Base-by-base conservation (phyloP, 2,113 vertebrate species). In the Chunga burmeisteri region DNA sequence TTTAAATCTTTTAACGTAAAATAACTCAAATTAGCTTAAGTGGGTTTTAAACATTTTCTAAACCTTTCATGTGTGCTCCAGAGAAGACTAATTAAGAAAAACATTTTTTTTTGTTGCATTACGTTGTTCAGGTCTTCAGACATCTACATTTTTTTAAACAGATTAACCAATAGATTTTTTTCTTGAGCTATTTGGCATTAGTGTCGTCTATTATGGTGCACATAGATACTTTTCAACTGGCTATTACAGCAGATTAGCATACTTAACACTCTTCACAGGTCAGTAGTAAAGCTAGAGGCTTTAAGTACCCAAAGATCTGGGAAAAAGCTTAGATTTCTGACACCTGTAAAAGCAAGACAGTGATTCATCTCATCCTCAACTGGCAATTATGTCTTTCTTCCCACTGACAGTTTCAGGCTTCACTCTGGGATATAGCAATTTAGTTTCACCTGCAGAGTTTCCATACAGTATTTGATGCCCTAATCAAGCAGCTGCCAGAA, bases 161-260 rank as follows among this genome's bases (percentile, higher is more conserved):
- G n/a, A 38, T 70, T 21, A 46, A 68, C 13, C 16, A 67, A 40
- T 0, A 75, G 29, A 62, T 25, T 53, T 53, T 66, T 18, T 62
- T 84, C 68, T 61, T 58, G 30, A 59, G 22, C 21, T 36, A 26
- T 59, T 27, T 88, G 52, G 63, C 26, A n/a, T 58, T 38, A 21
- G 2, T 13, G 22, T 20, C 36, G 13, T 50, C 25, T 58, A 42
- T 55, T 19, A 14, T 6, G n/a, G 38, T 27, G 38, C 59, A 70
- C 0, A 0, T 0, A 55, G 8, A 1, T 18, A 8, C 32, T 65
- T 81, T 70, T 55, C 23, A 65, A 15, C 38, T 62, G 25, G 81
- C 85, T 46, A 13, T 70, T 65, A 30, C 52, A 78, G 62, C 30
- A 77, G 49, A 53, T 70, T 7, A 71, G 17, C 56, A 58, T 16